Evolutionary conservation across 2,113 vertebrate species (phyloP), one percentile per base, ranked within the genome.

Genomic region (Phocoena phocoena): DNA sequence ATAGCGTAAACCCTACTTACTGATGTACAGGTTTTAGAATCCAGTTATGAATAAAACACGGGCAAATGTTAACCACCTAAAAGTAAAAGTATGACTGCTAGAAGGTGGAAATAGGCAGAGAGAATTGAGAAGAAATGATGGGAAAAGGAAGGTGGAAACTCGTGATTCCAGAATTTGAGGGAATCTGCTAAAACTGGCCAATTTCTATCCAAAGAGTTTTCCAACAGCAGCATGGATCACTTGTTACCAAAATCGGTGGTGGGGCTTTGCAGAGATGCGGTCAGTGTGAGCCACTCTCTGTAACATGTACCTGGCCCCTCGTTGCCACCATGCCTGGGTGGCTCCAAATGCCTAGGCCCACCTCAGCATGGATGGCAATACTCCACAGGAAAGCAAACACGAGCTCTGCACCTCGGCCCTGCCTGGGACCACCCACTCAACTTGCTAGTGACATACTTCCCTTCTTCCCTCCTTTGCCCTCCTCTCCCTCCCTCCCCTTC

Each of bases 251-350:
- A 55, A 25, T 18, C 8, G 31, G 55, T 17, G 18, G 50, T 62
- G 20, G 38, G 44, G 44, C 31, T 83, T 71, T 65, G 62, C 44
- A 18, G 33, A 93, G 26, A 3, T 2, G 14, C 67, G 68, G 20
- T 14, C 17, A 4, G 50, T n/a, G 41, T 1, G 55, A 92, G 14
- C 25, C 62, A 38, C 53, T 58, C 47, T 44, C 4, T 4, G 31
- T 6, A 15, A 1, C 0, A 23, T 8, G 47, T 13, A 17, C 70
- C 77, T 28, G 44, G 41, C 6, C 28, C 1, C 25, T 60, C 17
- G 0, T 3, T 38, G 58, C 14, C 11, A 7, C 12, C n/a, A 9
- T 0, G 11, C 36, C 68, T 33, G 60, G 5, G 41, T 36, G 21
- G 12, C 31, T 47, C 33, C 50, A 15, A 6, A 8, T 3, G 76